A percentile compares a stretch with the other conserved stretches of the same genome.
phyloP scores from a whole-genome alignment of 2,888 invertebrate species.

The Calliscelio sp. region DNA sequence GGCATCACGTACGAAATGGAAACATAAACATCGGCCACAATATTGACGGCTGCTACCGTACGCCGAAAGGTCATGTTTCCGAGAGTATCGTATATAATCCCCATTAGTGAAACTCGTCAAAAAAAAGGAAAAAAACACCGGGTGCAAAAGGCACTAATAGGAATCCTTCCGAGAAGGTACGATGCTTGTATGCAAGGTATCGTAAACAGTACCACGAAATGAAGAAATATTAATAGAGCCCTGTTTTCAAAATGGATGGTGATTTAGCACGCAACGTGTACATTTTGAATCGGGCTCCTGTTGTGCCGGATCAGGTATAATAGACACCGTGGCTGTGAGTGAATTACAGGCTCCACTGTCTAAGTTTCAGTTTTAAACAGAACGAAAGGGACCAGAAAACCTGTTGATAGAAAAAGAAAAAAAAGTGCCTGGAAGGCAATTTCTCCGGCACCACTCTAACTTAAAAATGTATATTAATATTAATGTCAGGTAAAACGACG shows the following conservation, averaged over 20 bases:
- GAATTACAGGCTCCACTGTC: conserved; percentile 41
- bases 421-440: too few species aligned
- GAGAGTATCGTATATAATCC: conserved; percentile 25
- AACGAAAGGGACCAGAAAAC: conserved; percentile 11
- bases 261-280: conserved; percentile 59
- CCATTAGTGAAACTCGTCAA: conserved; percentile 18
- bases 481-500: not conserved
- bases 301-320: conserved; percentile 34
- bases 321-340: conserved; percentile 24
- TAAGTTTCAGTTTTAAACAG: conserved; percentile 17
- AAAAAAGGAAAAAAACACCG: conserved; percentile 6
- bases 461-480: not conserved
- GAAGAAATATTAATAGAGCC: conserved; percentile 51
- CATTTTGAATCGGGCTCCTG: conserved; percentile 40
- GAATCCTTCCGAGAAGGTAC: conserved; percentile 24
- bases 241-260: conserved; percentile 47
- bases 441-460: too few species aligned
- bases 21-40: conserved; percentile 18
- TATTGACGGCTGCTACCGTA: conserved; percentile 27
- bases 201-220: conserved; percentile 41
- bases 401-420: conserved; percentile 37
- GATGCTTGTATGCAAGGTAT: conserved; percentile 29
- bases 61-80: conserved; percentile 19
- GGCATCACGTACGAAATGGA: conserved; percentile 37
- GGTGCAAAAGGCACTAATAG: too few species aligned